Conservation (phyloP, 2,797 vertebrate species). For the Novumbra hubbsi region DNA sequence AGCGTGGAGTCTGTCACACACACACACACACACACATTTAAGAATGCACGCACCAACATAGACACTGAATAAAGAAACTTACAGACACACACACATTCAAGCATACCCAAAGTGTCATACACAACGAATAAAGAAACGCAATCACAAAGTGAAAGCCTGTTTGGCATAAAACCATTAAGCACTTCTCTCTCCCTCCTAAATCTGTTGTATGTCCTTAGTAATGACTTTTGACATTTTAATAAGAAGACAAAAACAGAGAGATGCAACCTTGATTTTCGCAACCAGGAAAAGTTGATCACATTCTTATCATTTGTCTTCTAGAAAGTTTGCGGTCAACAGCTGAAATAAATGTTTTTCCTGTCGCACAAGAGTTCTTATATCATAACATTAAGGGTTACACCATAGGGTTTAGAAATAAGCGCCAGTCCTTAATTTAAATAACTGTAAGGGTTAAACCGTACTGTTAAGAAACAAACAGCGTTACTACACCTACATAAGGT, state of each 20-base stretch:
- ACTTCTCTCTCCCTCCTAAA: conserved; percentile 49
- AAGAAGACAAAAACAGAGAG: conserved; percentile 19
- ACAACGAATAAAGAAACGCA: conserved; percentile 11
- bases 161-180: conserved; percentile 45
- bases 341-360: neutral
- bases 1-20: neutral
- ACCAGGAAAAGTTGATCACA: conserved; percentile 34
- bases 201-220: conserved; percentile 52
- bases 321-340: neutral
- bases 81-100: conserved; percentile 5
- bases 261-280: neutral
- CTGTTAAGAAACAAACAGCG: too few species aligned
- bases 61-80: neutral
- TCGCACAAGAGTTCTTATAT: neutral
- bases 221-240: conserved; percentile 65
- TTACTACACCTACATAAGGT: too few species aligned
- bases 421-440: too few species aligned
- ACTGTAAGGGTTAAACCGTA: too few species aligned
- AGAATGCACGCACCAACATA: neutral
- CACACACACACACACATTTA: neutral
- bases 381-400: neutral
- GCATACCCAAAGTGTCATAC: neutral
- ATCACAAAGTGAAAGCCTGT: conserved; percentile 17
- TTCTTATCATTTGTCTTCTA: neutral
- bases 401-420: neutral